Evolutionary conservation across 2,113 vertebrate species (phyloP), one percentile per base, ranked within the genome.

Genomic region (Tautogolabrus adspersus): DNA sequence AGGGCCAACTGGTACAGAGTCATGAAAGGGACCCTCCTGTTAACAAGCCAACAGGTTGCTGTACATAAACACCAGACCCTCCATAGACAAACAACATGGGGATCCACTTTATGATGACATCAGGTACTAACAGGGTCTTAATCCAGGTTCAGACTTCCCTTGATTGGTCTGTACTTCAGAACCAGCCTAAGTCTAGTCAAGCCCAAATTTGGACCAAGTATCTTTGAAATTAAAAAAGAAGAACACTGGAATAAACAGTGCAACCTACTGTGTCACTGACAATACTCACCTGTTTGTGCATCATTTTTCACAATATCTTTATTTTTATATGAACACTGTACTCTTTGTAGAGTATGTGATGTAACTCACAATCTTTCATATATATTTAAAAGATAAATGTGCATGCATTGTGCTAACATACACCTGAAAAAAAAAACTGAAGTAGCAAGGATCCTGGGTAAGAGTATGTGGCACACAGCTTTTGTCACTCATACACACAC

Each of bases 101-200:
- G 80, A 90, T 88, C 78, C 71, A 87, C 88, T 92, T 75, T 90
- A 74, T 83, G 78, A 86, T 85, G 80, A 86, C 84, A 87, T 87
- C 91, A 91, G 89, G 89, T 92, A 87, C 82, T 89, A 89, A 89
- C 91, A 93, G 92, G 90, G 91, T 93, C 90, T 90, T 80, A 87
- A 88, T 92, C 86, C 89, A 91, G 87, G 89, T 91, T 86, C 77
- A 87, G 78, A 84, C 75, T 84, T 86, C 58, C 69, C 68, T 74
- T 51, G 60, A 81, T 82, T 82, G 84, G 86, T 89, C 83, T 89
- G 86, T 75, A 75, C 70, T 91, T 87, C 88, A 89, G 89, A 91
- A 87, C 87, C 91, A 90, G 88, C 83, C 86, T 85, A 84, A 79
- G 78, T 66, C 68, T 85, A 83, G 78, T 83, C 78, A 80, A 90